These are phyloP conservation scores for Choloepus hoffmanni DNA, from an alignment of 2,113 vertebrate genomes.

Conservation along the genomic window DNA sequence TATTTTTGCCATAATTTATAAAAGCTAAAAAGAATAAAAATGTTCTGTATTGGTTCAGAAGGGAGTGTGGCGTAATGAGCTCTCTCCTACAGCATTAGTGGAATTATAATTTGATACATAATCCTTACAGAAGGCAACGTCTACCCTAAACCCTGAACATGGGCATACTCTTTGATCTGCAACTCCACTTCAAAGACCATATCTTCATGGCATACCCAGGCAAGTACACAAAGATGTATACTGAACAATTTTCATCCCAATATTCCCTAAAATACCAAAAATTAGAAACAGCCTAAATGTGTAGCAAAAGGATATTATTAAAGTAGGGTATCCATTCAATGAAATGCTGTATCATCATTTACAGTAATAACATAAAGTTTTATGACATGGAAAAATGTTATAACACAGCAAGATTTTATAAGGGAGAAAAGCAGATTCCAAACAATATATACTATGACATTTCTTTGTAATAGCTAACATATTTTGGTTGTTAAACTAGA, in stretches of 20 bases:
- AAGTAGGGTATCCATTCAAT: not conserved
- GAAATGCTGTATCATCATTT: not conserved
- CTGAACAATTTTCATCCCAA: not conserved
- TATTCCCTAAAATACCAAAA: constrained; percentile 17
- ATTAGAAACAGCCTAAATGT: not conserved
- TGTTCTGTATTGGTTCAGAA: not conserved
- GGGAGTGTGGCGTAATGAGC: not conserved
- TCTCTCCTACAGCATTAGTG: not conserved
- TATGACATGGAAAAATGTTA: not conserved
- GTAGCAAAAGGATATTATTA: not conserved
- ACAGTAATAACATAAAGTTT: not conserved
- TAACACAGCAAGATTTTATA: not conserved
- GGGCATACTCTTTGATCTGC: accelerated
- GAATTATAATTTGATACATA: not conserved
- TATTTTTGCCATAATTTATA: not conserved
- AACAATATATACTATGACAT: not conserved
- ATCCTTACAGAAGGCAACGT: accelerated
- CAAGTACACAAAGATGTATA: not conserved
- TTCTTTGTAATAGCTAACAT: not conserved
- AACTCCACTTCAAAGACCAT: not conserved
- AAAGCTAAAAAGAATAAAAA: not conserved
- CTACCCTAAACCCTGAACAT: not conserved
- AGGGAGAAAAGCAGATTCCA: not conserved
- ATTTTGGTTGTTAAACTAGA: not conserved
- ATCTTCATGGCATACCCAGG: not conserved